Base-by-base conservation (phyloP, 2,797 vertebrate species). In the Steatocranus sp. region DNA sequence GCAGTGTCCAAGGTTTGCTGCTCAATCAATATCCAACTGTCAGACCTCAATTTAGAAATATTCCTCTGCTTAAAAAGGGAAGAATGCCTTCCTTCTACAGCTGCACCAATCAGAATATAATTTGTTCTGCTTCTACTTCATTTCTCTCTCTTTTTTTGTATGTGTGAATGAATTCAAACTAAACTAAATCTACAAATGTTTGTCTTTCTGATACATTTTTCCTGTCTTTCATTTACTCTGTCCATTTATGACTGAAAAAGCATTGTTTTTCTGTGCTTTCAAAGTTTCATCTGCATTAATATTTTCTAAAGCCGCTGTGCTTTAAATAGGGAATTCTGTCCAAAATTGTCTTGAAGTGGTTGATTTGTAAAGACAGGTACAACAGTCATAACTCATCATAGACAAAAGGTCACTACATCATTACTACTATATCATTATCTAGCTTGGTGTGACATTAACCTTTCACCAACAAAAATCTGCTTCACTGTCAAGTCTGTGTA, bases 21-120 rank as follows among this genome's bases (percentile, higher is more conserved):
- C 76, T 86, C 81, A 88, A 94, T 94, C 93, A 91, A 92, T 93
- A 93, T 80, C 89, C 49, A 73, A 70, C 89, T 75, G 80, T 77
- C 82, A 88, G 84, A 82, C 76, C 54, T 88, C 79, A 86, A 81
- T 89, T 87, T 76, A 83, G 58, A 87, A 82, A 87, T 34, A 74
- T 78, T 58, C 30, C 51, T 51, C 78, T 76, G 50, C 70, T 80
- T 10, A 81, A 81, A 87, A 78, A 32, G 48, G 49, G 41, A 87
- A 63, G 30, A 84, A 86, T 46, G 50, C 53, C 15, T 61, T 76
- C 80, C 83, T 66, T 84, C 66, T 83, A 32, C 25, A 11, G 74
- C 80, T 38, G 56, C 46, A 82, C 41, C 79, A 73, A 73, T 87
- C 84, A 82, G 63, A 53, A 78, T 80, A 86, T 79, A 48, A 32